Conservation (phyloP, 2,888 invertebrate species). For the Andricus quercusramuli region DNA sequence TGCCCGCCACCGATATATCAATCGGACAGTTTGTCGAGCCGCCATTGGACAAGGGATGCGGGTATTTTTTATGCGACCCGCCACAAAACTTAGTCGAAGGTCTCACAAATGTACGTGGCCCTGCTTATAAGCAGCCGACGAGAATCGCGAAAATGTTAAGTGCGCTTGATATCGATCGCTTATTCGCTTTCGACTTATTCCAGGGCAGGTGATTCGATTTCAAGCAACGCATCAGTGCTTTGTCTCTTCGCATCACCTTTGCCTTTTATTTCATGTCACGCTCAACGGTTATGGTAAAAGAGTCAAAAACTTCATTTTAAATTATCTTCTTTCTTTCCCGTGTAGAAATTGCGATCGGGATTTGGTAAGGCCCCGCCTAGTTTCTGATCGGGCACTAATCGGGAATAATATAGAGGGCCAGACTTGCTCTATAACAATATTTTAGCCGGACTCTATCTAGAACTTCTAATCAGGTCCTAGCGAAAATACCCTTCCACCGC, state of each 20-base stretch:
- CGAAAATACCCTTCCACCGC: too few relatives aligned
- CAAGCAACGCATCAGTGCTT: conserved; percentile 30
- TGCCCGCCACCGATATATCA: conserved; percentile 39
- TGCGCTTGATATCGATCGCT: conserved; percentile 26
- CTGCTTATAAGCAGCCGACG: conserved; percentile 20
- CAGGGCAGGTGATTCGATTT: conserved; percentile 34
- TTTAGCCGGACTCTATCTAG: too few relatives aligned
- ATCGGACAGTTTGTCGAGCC: conserved; percentile 56
- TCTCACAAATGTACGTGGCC: conserved; percentile 24
- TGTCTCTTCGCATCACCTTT: conserved; percentile 5
- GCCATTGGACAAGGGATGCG: conserved; percentile 55
- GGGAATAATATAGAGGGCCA: too few relatives aligned
- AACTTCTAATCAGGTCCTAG: too few relatives aligned
- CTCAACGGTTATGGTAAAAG: background rate
- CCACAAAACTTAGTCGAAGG: conserved; percentile 36
- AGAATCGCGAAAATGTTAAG: conserved; percentile 40
- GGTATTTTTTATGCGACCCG: conserved; percentile 55
- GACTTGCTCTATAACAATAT: too few relatives aligned
- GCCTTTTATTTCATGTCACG: conserved; percentile 25
- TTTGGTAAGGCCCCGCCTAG: too few relatives aligned
- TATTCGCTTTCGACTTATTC: conserved; percentile 17
- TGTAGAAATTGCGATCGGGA: too few relatives aligned
- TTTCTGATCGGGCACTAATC: too few relatives aligned
- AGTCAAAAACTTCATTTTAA: conserved; percentile 13
- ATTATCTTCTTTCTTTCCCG: background rate